Evolutionary conservation across 2,797 vertebrate species (phyloP), one percentile per base, ranked within the genome.

Genomic region (Pangasius djambal): DNA sequence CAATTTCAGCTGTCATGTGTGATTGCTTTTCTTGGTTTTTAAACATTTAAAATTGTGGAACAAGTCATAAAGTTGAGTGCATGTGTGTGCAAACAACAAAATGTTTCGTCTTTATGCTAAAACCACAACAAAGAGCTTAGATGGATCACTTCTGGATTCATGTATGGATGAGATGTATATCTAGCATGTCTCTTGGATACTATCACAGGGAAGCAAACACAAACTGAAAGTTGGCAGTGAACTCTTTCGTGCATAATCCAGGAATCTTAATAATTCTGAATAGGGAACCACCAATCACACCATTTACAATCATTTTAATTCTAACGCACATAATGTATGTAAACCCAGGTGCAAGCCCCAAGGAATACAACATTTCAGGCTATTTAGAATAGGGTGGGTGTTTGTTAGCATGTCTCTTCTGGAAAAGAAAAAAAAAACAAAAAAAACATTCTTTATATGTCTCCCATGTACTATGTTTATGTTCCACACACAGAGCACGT

Each of bases 391-490:
- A 88, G 16, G 7, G 44, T 70, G 44, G 31, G 22, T 44, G 87
- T 67, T 77, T 52, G 50, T 52, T 72, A 61, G 52, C 10, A 48
- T 50, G 34, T 48, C 20, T 25, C 59, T 65, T 31, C 70, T 67
- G 67, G 34, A 25, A 57, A 72, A 65, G 6, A 20, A 72, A 15
- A 72, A 15, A 67, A 31, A 69, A 18, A 77, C n/a, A n/a, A n/a
- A 75, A 44, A 77, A 7, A 6, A 6, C 57, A 86, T n/a, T 84
- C 52, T 55, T 72, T 48, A 67, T 40, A 69, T 7, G 15, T 44
- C 48, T 52, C 31, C 79, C 55, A 81, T 37, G 50, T 74, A 72
- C 50, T 13, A 8, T 63, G 82, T 84, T 85, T 88, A 84, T 40
- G 57, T 67, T 88, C 31, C 48, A 67, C 12, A 57, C 22, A 85